A percentile compares a stretch with the other conserved stretches of the same genome.
Conservation (phyloP, 2,797 vertebrate species). For the Cossypha caffra region DNA sequence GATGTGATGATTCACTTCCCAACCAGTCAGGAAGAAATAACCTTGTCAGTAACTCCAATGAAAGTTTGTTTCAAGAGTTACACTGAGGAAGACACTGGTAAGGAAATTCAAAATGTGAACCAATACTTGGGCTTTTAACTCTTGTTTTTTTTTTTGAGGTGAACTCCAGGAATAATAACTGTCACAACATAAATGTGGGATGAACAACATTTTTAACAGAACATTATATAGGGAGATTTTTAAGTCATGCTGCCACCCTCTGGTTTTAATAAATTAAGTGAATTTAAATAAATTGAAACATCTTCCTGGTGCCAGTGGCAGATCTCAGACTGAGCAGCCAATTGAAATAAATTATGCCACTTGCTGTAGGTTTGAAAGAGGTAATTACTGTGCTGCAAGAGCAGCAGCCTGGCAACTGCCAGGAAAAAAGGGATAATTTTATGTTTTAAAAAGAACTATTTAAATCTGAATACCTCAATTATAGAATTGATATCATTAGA, state of each 20-base stretch:
- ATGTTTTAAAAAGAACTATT: conserved; percentile 1
- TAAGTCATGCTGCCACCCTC: background rate
- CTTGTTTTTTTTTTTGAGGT: background rate
- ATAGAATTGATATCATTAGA: background rate
- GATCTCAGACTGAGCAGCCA: background rate
- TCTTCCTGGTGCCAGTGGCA: background rate
- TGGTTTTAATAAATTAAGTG: background rate
- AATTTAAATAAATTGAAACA: background rate
- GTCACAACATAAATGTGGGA: background rate
- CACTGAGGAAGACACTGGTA: conserved; percentile 80
- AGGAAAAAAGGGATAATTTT: background rate
- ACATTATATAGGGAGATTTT: accelerated
- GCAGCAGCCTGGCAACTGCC: background rate
- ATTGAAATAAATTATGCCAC: background rate
- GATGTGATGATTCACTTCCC: conserved; percentile 89
- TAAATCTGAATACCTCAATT: background rate
- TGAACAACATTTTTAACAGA: background rate
- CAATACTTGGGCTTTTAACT: background rate
- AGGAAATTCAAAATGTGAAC: background rate
- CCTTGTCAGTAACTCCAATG: conserved; percentile 81
- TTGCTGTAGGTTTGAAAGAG: background rate
- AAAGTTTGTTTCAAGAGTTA: conserved; percentile 87
- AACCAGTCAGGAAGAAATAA: conserved; percentile 90
- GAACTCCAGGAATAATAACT: background rate
- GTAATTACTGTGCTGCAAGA: conserved; percentile 4